A percentile compares a stretch with the other conserved stretches of the same genome.
Conservation (phyloP, 2,888 invertebrate genomes). For the Lasioglossum vierecki region DNA sequence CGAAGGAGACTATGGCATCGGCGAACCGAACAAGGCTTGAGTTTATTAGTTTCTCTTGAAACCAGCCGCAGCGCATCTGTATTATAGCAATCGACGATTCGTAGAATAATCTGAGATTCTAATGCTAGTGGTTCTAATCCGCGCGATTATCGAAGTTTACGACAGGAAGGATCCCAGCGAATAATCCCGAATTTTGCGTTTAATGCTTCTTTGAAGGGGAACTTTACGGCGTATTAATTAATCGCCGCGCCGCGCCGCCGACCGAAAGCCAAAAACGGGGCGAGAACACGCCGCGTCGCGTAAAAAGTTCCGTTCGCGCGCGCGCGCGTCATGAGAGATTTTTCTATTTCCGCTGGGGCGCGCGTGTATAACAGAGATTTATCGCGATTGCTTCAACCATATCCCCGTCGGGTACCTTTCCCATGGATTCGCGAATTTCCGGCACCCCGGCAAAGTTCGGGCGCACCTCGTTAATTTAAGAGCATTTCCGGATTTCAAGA, state of each 20-base stretch:
- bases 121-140: not conserved
- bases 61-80: not conserved
- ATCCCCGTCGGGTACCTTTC: slow-evolving; percentile 28
- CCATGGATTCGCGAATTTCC: slow-evolving; percentile 20
- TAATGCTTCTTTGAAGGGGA: slow-evolving; percentile 1
- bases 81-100: not conserved
- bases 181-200: slow-evolving; percentile 17
- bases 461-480: slow-evolving; percentile 63
- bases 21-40: not conserved
- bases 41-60: not conserved
- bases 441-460: slow-evolving; percentile 44
- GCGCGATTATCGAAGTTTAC: slow-evolving; percentile 18
- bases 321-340: slow-evolving; percentile 2
- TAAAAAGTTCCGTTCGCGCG: not conserved
- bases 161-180: not conserved
- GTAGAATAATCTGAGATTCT: not conserved
- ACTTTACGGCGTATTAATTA: slow-evolving; percentile 16
- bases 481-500: slow-evolving; percentile 57
- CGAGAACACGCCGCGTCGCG: not conserved
- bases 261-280: not conserved
- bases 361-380: slow-evolving; percentile 18
- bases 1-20: not conserved
- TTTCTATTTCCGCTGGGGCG: not conserved
- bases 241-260: not conserved
- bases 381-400: slow-evolving; percentile 44